Evolutionary conservation across 2,888 invertebrate species (phyloP).

Genomic region (Leptopilina drosophilae): DNA sequence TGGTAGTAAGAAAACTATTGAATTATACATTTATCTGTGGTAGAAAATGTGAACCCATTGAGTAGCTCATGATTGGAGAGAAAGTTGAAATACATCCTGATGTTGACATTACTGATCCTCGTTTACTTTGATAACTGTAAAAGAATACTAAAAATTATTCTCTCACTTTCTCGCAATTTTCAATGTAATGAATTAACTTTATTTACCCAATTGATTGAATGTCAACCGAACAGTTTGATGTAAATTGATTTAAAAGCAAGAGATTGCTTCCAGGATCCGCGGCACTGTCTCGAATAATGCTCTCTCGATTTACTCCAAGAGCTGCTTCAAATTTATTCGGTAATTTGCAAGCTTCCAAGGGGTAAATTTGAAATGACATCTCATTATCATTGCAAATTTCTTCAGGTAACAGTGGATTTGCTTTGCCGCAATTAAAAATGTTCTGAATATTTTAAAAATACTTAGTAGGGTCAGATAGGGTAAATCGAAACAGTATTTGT

Average conservation of each 20-base stretch:
- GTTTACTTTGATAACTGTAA: slow-evolving; percentile 43
- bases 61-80: slow-evolving; percentile 44
- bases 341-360: slow-evolving; percentile 66
- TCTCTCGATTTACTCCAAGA: slow-evolving; percentile 57
- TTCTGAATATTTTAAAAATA: slow-evolving; percentile 57
- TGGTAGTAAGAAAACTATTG: neutral
- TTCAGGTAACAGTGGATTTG: slow-evolving; percentile 66
- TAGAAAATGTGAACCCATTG: slow-evolving; percentile 55
- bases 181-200: neutral
- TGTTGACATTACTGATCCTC: slow-evolving; percentile 41
- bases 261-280: slow-evolving; percentile 57
- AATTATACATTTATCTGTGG: slow-evolving; percentile 56
- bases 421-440: slow-evolving; percentile 67
- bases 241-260: slow-evolving; percentile 58
- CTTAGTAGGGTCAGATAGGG: too few relatives aligned
- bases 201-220: slow-evolving; percentile 58
- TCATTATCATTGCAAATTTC: slow-evolving; percentile 49
- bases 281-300: slow-evolving; percentile 47
- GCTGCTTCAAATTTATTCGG: slow-evolving; percentile 67
- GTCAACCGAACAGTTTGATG: slow-evolving; percentile 50
- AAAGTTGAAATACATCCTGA: slow-evolving; percentile 46
- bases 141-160: neutral
- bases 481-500: too few relatives aligned
- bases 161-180: neutral
- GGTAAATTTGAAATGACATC: slow-evolving; percentile 69